Evolutionary conservation across 2,797 vertebrate species (phyloP).

Genomic region (Diplodus puntazzo): DNA sequence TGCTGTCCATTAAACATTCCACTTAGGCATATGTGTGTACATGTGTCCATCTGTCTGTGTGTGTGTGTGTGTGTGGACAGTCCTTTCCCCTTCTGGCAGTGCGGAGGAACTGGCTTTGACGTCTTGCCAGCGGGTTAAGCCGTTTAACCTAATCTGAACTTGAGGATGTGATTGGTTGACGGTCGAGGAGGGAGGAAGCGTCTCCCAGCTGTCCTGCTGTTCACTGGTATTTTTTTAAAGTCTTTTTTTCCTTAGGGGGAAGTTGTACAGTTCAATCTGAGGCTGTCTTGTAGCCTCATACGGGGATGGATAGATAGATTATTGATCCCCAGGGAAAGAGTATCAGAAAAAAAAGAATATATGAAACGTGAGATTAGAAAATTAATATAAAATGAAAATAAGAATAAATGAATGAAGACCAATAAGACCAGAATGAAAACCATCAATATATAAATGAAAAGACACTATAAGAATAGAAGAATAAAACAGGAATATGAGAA

Average conservation of each 20-base stretch:
- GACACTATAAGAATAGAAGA: no score
- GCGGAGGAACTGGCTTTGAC: constrained; percentile 58
- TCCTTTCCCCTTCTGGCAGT: constrained; percentile 40
- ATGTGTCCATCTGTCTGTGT: constrained; percentile 14
- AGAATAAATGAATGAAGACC: no score
- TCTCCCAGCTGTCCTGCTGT: constrained; percentile 63
- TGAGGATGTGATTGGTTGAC: constrained; percentile 65
- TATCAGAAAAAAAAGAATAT: neutral
- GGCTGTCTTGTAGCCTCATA: neutral
- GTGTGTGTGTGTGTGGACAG: neutral
- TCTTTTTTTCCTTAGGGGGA: constrained; percentile 5
- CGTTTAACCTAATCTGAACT: constrained; percentile 72
- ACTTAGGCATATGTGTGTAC: constrained; percentile 2
- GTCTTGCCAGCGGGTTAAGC: constrained; percentile 70
- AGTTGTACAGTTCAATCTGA: constrained; percentile 1
- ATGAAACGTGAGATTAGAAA: no score
- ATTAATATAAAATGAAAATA: neutral
- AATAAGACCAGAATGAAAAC: no score
- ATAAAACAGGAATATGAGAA: no score
- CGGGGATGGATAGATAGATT: no score
- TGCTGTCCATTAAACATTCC: constrained; percentile 40
- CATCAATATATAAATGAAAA: no score
- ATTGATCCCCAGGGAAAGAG: no score
- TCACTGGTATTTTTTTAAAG: constrained; percentile 3
- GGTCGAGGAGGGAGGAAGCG: constrained; percentile 46